These are phyloP conservation scores for Drosophila jambulina DNA, from an alignment of 1,140 invertebrate species.

Conservation along the genomic window DNA sequence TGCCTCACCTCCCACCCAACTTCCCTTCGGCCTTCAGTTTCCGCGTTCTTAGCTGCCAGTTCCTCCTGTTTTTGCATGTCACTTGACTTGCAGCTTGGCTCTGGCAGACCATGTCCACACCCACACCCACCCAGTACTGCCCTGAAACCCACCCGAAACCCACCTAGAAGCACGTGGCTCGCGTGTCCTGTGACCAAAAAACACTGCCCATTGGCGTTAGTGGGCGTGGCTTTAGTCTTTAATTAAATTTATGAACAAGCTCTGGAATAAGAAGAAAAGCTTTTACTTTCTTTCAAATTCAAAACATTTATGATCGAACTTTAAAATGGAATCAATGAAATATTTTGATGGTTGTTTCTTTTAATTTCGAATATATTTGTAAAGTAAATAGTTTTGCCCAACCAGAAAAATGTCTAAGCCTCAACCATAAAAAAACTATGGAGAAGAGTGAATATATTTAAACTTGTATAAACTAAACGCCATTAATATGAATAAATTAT, in stretches of 20 bases:
- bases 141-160: not conserved
- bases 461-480: not conserved
- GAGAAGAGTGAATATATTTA: not conserved
- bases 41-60: not conserved
- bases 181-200: conserved; percentile 26
- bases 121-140: not conserved
- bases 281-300: not conserved
- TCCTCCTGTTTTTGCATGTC: conserved; percentile 29
- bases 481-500: too few relatives aligned
- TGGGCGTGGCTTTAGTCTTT: conserved; percentile 25
- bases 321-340: not conserved
- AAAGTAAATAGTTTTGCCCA: not conserved
- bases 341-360: not conserved
- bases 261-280: not conserved
- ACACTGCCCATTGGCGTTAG: conserved; percentile 20
- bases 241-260: conserved; percentile 30
- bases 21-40: not conserved
- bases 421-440: too few relatives aligned
- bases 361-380: not conserved
- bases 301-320: not conserved
- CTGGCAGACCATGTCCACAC: conserved; percentile 23
- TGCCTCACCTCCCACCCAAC: not conserved
- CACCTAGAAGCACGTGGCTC: conserved; percentile 11
- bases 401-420: too few relatives aligned
- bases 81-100: conserved; percentile 43